Evolutionary conservation across 2,888 invertebrate species (phyloP).

Genomic region (Eupithecia abbreviata): DNA sequence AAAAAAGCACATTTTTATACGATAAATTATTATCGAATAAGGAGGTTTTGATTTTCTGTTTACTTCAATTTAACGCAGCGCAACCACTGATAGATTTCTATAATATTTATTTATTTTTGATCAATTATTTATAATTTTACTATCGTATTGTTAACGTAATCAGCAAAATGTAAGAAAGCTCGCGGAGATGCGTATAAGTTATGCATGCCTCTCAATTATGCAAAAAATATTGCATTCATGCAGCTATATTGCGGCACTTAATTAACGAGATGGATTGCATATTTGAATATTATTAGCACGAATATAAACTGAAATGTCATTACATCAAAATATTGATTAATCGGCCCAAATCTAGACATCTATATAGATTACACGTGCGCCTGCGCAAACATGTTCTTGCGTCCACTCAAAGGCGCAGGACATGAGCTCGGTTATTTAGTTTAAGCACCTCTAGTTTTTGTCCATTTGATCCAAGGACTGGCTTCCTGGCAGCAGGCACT

Average conservation of each 20-base stretch:
- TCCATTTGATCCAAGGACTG: not conserved
- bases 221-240: not conserved
- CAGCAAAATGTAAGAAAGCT: not conserved
- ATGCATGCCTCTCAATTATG: not conserved
- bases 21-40: no score
- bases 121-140: no score
- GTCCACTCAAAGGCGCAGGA: not conserved
- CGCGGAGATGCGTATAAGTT: not conserved
- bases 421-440: slow-evolving; percentile 12
- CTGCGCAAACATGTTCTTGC: slow-evolving; percentile 7
- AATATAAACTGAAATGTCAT: not conserved
- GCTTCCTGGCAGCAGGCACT: slow-evolving; percentile 13
- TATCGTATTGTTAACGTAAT: not conserved
- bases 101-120: no score
- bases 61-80: no score
- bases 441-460: slow-evolving; percentile 28
- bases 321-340: slow-evolving; percentile 1
- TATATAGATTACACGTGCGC: not conserved
- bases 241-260: not conserved
- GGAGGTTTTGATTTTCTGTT: no score
- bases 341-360: not conserved
- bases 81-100: no score
- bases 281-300: not conserved
- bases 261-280: not conserved
- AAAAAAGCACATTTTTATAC: no score